These are phyloP conservation scores for Mus caroli DNA, from an alignment of 2,797 vertebrate genomes.

Conservation along the genomic window DNA sequence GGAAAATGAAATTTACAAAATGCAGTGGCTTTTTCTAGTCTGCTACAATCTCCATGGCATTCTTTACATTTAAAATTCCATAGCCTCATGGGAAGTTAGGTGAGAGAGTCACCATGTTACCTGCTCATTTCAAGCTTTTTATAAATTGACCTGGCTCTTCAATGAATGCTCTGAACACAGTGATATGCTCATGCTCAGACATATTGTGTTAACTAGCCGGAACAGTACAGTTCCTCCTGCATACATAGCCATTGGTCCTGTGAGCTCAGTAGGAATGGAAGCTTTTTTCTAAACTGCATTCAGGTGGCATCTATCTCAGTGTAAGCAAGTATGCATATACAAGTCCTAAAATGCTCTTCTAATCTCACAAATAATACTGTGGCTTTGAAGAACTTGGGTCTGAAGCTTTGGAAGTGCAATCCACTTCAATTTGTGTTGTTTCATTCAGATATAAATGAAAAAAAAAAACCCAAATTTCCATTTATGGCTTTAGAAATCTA, in stretches of 20 bases:
- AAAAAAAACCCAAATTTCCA: not conserved
- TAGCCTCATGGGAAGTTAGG: not conserved
- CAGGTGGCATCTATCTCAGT: not conserved
- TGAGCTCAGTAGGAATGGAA: not conserved
- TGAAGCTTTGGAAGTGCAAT: not conserved
- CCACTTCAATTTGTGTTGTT: not conserved
- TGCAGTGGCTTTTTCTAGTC: not conserved
- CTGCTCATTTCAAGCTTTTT: slow-evolving; percentile 15
- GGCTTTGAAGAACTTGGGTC: not conserved
- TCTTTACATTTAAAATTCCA: slow-evolving; percentile 9
- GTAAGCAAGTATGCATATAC: not conserved
- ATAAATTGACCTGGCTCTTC: not conserved
- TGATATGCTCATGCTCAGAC: not conserved
- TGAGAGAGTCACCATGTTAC: not conserved
- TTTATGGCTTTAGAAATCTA: not conserved
- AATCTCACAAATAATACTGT: not conserved
- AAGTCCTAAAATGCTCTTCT: not conserved
- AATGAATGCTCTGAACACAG: not conserved
- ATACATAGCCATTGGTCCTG: not conserved
- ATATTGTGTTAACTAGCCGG: not conserved
- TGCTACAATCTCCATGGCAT: not conserved
- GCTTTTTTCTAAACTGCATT: slow-evolving; percentile 31
- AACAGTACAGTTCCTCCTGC: not conserved
- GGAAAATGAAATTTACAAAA: slow-evolving; percentile 10
- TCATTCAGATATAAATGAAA: not conserved